A percentile compares a stretch with the other conserved stretches of the same genome.
Conservation (phyloP, 2,113 vertebrate species). For the Shinisaurus crocodilurus region DNA sequence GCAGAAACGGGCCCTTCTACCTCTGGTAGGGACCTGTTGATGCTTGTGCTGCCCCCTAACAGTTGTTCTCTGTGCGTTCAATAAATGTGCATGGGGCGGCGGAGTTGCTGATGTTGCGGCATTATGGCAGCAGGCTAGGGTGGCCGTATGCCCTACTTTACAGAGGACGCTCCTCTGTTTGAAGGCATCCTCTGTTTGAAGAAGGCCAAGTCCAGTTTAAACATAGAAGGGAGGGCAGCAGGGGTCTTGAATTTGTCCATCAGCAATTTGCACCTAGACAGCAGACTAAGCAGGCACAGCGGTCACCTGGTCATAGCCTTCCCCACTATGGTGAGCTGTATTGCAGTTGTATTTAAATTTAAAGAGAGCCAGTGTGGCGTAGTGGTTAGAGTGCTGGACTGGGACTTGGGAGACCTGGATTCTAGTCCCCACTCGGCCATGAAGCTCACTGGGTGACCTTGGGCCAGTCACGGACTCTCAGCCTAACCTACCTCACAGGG, state of each 20-base stretch:
- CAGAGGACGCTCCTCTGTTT: background rate
- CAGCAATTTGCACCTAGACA: background rate
- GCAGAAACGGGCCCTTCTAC: background rate
- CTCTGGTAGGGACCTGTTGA: background rate
- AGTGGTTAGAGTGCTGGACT: too few relatives aligned
- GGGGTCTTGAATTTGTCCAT: background rate
- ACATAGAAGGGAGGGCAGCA: background rate
- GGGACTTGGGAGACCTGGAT: too few relatives aligned
- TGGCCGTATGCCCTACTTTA: background rate
- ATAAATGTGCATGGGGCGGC: background rate
- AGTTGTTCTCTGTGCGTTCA: background rate
- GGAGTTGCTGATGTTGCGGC: background rate
- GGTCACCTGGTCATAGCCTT: background rate
- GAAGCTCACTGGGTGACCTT: too few relatives aligned
- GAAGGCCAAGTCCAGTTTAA: background rate
- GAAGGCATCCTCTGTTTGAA: background rate
- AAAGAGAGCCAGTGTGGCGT: too few relatives aligned
- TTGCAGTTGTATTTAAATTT: too few relatives aligned
- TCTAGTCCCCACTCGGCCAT: too few relatives aligned
- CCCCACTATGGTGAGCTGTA: background rate
- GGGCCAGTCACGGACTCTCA: too few relatives aligned
- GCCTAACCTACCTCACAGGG: too few relatives aligned
- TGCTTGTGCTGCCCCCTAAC: background rate
- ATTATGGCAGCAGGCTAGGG: background rate
- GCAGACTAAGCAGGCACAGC: background rate